These are phyloP conservation scores for Oligia strigilis DNA, from an alignment of 2,888 invertebrate genomes.

Conservation along the genomic window DNA sequence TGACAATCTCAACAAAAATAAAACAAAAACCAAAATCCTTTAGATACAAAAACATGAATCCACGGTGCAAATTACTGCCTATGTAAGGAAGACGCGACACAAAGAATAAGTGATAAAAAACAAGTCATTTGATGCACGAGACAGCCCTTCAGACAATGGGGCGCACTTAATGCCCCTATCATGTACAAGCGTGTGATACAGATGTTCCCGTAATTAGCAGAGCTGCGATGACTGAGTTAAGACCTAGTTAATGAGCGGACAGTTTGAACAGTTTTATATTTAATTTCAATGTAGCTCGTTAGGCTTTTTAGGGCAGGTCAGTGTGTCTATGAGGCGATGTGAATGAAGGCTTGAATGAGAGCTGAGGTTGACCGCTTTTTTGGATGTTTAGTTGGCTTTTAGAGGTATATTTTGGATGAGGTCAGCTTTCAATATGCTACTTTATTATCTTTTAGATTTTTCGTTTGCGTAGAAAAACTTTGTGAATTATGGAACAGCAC, in stretches of 20 bases:
- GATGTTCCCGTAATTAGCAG: slow-evolving; percentile 79
- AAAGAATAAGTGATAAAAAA: slow-evolving; percentile 85
- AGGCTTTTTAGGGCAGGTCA: slow-evolving; percentile 40
- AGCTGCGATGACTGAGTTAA: slow-evolving; percentile 64
- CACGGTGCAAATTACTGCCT: slow-evolving; percentile 49
- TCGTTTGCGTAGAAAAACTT: not conserved
- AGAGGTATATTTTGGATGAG: slow-evolving; percentile 1
- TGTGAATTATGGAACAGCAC: not conserved
- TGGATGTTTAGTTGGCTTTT: not conserved
- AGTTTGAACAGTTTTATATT: slow-evolving; percentile 61
- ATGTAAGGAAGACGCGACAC: slow-evolving; percentile 59
- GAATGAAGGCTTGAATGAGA: slow-evolving; percentile 12
- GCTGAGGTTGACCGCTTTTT: slow-evolving; percentile 1
- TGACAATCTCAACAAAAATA: slow-evolving; percentile 20
- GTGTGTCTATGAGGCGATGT: slow-evolving; percentile 30
- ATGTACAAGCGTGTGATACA: slow-evolving; percentile 75
- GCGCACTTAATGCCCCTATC: slow-evolving; percentile 84
- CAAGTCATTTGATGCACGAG: slow-evolving; percentile 83
- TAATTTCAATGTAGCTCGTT: slow-evolving; percentile 35
- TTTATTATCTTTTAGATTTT: not conserved
- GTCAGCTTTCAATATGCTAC: not conserved
- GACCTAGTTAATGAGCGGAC: slow-evolving; percentile 67
- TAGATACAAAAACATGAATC: slow-evolving; percentile 45
- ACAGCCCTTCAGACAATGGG: slow-evolving; percentile 87
- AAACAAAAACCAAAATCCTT: slow-evolving; percentile 33